These are phyloP conservation scores for Adela reaumurella DNA, from an alignment of 2,888 invertebrate species.

Conservation along the genomic window DNA sequence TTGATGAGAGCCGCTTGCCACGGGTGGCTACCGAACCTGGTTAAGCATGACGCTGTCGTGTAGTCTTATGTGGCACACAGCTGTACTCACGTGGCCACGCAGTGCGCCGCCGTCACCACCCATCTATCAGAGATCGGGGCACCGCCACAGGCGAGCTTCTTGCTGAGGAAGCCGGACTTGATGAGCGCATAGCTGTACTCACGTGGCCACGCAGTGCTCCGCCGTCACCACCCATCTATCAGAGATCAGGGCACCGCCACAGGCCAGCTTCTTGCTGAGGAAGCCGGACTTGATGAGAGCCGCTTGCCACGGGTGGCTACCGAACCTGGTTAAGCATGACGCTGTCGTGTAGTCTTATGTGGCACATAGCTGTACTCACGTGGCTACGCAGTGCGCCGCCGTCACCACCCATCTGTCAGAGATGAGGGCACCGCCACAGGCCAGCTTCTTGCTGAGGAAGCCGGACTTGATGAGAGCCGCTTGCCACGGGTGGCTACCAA, in stretches of 20 bases:
- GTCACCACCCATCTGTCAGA: constrained; percentile 91
- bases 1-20: constrained; percentile 94
- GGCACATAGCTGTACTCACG: constrained; percentile 57
- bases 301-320: constrained; percentile 92
- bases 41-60: too few relatives aligned
- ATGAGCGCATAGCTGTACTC: constrained; percentile 75
- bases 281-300: constrained; percentile 90
- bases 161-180: constrained; percentile 85
- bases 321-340: constrained; percentile 76
- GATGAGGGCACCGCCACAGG: constrained; percentile 87
- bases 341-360: too few relatives aligned
- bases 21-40: constrained; percentile 87
- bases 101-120: constrained; percentile 91
- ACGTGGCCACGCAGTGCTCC: constrained; percentile 90
- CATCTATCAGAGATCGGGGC: constrained; percentile 85
- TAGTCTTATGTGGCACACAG: too few relatives aligned
- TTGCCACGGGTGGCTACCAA: constrained; percentile 93
- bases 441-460: constrained; percentile 83
- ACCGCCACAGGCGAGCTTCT: constrained; percentile 89
- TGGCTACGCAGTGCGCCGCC: constrained; percentile 88
- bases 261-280: constrained; percentile 83
- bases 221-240: constrained; percentile 92
- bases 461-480: constrained; percentile 89
- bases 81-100: constrained; percentile 82
- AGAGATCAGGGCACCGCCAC: constrained; percentile 86